Base-by-base conservation (phyloP, 1,140 invertebrate genomes). In the Drosophila insularis region DNA sequence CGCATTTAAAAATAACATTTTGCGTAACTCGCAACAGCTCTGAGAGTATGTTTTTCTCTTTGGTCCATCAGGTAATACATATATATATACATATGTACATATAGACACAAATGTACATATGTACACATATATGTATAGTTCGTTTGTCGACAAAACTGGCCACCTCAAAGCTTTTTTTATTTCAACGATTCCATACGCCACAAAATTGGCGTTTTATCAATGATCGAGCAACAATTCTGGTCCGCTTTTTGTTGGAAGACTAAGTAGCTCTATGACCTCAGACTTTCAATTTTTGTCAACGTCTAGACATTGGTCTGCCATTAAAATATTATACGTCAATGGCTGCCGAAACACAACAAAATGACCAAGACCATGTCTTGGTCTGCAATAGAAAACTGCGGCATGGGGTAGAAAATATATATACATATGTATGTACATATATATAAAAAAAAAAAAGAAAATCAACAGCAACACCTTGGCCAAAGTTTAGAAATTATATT, bases 1-100 rank as follows among this genome's bases (percentile, higher is more conserved):
- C 63, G 40, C 74, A 72, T 78, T 90, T 91, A 91, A 71, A 91
- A 91, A 91, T 91, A 91, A 82, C 63, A 89, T 79, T 90, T 91
- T 91, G 89, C 89, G 89, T 89, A 90, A 90, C 80, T 69, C 69
- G 63, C 71, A 61, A 54, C 63, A 71, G 74, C 72, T 76, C 85
- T 53, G 75, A 40, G 56, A 63, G 59, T 71, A 61, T 58, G 31
- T 35, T 21, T 54, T 46, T 54, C 37, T 19, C 17, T 75, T 35
- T 63, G 58, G 58, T 68, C 27, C 75, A 76, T 69, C 73, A 39
- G 65, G 35, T 75, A 55, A 19, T 68, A 68, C 40, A 68, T 74
- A 61, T 63, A 63, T 35, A 5, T 5, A 27, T 5, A 27, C 27
- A 19, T 35, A 5, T 5, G 6, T 5, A 27, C 27, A 19, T 35